These are phyloP conservation scores for Hirtodrosophila confusa DNA, from an alignment of 2,888 invertebrate species.

Conservation along the genomic window DNA sequence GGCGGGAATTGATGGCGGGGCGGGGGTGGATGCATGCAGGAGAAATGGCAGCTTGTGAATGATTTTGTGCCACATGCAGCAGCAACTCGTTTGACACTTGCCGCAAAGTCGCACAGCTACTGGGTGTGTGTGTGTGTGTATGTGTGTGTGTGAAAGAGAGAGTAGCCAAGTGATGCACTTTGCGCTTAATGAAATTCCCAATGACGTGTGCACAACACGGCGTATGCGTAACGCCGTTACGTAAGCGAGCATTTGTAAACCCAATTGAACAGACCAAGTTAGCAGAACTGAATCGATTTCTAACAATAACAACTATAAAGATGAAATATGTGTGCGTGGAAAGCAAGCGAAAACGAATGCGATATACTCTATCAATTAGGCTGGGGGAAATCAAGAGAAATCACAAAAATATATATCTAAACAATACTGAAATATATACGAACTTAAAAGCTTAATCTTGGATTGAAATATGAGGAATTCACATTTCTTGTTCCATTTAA, in stretches of 20 bases:
- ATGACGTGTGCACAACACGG: constrained; percentile 51
- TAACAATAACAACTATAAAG: neutral
- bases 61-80: constrained; percentile 54
- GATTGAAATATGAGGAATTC: too few species aligned
- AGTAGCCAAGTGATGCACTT: constrained; percentile 56
- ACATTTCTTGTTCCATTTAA: too few species aligned
- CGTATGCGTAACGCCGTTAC: constrained; percentile 58
- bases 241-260: constrained; percentile 20
- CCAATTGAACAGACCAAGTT: constrained; percentile 23
- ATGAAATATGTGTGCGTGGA: too few species aligned
- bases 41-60: constrained; percentile 32
- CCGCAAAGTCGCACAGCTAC: constrained; percentile 36
- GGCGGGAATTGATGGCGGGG: neutral
- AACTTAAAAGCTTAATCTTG: too few species aligned
- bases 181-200: constrained; percentile 69
- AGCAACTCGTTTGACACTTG: constrained; percentile 67
- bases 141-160: neutral
- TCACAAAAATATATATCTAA: too few species aligned
- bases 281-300: constrained; percentile 7
- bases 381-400: too few species aligned
- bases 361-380: too few species aligned
- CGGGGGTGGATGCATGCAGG: neutral
- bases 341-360: too few species aligned
- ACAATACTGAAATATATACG: too few species aligned
- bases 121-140: neutral